Base-by-base conservation (phyloP, 1,140 invertebrate genomes). In the Drosophila aff. region DNA sequence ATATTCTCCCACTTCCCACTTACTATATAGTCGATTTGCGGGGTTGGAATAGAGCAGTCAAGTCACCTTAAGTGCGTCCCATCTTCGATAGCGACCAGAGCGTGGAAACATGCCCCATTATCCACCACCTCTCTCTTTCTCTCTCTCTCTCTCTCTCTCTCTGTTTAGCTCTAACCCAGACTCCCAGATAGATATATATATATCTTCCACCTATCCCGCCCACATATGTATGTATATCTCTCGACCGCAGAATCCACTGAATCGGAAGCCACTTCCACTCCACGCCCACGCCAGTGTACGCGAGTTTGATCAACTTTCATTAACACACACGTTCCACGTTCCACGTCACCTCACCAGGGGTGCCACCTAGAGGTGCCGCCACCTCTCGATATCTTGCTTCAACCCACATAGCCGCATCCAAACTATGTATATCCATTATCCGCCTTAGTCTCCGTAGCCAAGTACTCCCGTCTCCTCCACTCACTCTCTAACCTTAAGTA, bases 401-500 rank as follows among this genome's bases (percentile, higher is more conserved):
- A 62, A 23, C 60, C 60, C 21, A 53, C 59, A 55, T 38, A 55
- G 33, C 28, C 31, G 36, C 59, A 52, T 62, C 28, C 43, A 49
- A 21, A 47, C 47, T 47, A 66, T 67, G 46, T 28, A 33, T 53
- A 67, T 23, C 64, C 47, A 43, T 59, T 46, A 72, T 43, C 53
- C 38, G 52, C 44, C 47, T 44, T 73, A 73, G 69, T 72, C 69
- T 60, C 21, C 46, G 64, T 73, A 73, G 69, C 49, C 5, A 18
- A 68, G 38, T 43, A 65, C 26, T 61, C 26, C 60, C 38, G 55
- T 59, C 62, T 36, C 28, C 33, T 31, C 21, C 50, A 69, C 28
- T 52, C 46, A 68, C 44, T 52, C 63, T 52, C 43, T 69, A 68
- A 53, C 64, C 23, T 68, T 69, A 69, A 69, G 67, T 69, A 53